Percentiles rank a stretch among this genome's conserved stretches.
Conservation (phyloP, 2,113 vertebrate genomes). For the Leptosomus discolor region DNA sequence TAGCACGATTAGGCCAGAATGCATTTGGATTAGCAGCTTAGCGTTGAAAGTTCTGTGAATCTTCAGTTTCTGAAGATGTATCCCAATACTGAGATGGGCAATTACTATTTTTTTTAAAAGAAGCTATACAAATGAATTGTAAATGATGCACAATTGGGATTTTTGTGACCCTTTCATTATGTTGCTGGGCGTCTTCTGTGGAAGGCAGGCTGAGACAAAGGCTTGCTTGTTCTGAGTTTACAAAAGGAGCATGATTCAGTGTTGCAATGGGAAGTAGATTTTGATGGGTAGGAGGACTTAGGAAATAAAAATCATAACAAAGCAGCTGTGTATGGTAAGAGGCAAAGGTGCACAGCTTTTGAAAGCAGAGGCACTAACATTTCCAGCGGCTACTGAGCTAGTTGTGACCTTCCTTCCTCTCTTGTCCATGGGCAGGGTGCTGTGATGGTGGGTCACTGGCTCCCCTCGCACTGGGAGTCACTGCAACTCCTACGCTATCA, state of each 20-base stretch:
- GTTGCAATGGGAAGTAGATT: neutral
- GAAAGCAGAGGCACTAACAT: neutral
- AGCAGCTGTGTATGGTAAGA: neutral
- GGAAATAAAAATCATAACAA: conserved; percentile 13
- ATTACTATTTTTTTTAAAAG: neutral
- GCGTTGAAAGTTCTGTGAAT: neutral
- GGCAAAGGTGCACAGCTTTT: neutral
- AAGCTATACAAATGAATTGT: neutral
- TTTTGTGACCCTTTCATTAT: neutral
- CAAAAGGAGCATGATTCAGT: neutral
- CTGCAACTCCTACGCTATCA: rapidly evolving
- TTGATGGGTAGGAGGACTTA: neutral
- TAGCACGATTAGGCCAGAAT: neutral
- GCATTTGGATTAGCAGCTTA: neutral
- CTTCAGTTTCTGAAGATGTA: neutral
- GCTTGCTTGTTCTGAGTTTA: neutral
- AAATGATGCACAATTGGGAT: neutral
- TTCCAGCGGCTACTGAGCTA: neutral
- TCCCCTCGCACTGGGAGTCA: rapidly evolving
- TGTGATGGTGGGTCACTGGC: neutral
- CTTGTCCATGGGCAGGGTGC: neutral
- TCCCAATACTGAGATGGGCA: neutral
- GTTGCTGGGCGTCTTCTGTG: neutral
- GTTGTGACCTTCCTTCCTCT: neutral
- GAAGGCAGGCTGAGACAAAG: neutral